Percentiles rank a stretch among this genome's conserved stretches.
Evolutionary conservation across 2,888 invertebrate genomes (phyloP).

Genomic region (Agrochola macilenta): DNA sequence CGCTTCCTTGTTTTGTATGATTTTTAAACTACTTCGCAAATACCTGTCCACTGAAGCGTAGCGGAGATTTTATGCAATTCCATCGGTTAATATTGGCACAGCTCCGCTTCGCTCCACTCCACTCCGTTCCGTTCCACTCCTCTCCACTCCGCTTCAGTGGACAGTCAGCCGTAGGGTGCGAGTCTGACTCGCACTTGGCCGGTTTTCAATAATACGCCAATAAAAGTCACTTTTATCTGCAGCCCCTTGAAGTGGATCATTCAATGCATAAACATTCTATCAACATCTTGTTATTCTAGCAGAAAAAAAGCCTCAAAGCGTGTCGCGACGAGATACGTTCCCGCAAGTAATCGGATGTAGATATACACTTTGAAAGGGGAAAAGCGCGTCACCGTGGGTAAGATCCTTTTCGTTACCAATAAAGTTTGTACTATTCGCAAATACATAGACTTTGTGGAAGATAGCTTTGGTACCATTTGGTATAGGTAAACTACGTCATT

Average conservation of each 20-base stretch:
- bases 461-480: background rate
- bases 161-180: too few relatives aligned
- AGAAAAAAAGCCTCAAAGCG: conserved; percentile 12
- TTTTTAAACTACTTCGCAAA: too few relatives aligned
- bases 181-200: too few relatives aligned
- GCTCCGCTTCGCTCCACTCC: too few relatives aligned
- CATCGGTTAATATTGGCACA: too few relatives aligned
- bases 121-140: too few relatives aligned
- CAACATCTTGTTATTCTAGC: conserved; percentile 2
- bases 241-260: background rate
- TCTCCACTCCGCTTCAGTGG: too few relatives aligned
- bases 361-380: conserved; percentile 23
- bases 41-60: too few relatives aligned
- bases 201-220: background rate
- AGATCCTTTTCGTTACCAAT: conserved; percentile 28
- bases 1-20: too few relatives aligned
- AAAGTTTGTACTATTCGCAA: background rate
- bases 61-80: too few relatives aligned
- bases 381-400: background rate
- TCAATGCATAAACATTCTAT: conserved; percentile 8
- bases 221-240: background rate
- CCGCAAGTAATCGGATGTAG: conserved; percentile 25
- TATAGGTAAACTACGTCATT: background rate
- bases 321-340: background rate
- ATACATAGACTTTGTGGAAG: background rate